Evolutionary conservation across 2,888 invertebrate species (phyloP), one percentile per base, ranked within the genome.

Genomic region (Eledone cirrhosa): DNA sequence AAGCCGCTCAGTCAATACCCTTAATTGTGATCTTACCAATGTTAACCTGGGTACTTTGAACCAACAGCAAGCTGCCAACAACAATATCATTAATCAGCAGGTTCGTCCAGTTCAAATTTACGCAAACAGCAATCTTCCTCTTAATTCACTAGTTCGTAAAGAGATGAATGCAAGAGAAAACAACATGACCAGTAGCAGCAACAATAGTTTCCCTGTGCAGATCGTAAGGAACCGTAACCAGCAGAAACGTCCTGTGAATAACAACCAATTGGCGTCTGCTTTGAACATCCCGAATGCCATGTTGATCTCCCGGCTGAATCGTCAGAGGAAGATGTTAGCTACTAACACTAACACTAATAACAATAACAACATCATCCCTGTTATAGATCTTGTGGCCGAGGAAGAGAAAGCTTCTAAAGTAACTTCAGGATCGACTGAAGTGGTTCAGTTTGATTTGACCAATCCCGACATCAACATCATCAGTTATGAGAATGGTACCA

Each of bases 371-470:
- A 72, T 31, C 22, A 41, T 72, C 29, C 72, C 72, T 72, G 22
- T 72, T 31, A 72, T 72, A 33, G 33, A 72, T 72, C 72, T 72
- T 19, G 72, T 72, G 33, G 31, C 72, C 31, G 72, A 41, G n/a
- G 72, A 41, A n/a, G 31, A 31, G 14, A 72, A 72, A 14, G 19
- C 16, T 4, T 13, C 72, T 0, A 33, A 31, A 19, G 33, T 19
- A 13, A 19, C 72, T n/a, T 41, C 72, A 72, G 41, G 41, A 3
- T 31, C 72, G 4, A 72, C 72, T n/a, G 41, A 72, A 19, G 29
- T 72, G 16, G 72, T 72, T 41, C 72, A 72, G n/a, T 72, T 72
- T 72, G 72, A 72, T 72, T 13, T 72, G n/a, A 72, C 72, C 41
- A 41, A 41, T 29, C 72, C 72, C 22, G 72, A 72, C n/a, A n/a